These are phyloP conservation scores for Peribatodes rhomboidaria DNA, from an alignment of 2,888 invertebrate genomes.

Conservation along the genomic window DNA sequence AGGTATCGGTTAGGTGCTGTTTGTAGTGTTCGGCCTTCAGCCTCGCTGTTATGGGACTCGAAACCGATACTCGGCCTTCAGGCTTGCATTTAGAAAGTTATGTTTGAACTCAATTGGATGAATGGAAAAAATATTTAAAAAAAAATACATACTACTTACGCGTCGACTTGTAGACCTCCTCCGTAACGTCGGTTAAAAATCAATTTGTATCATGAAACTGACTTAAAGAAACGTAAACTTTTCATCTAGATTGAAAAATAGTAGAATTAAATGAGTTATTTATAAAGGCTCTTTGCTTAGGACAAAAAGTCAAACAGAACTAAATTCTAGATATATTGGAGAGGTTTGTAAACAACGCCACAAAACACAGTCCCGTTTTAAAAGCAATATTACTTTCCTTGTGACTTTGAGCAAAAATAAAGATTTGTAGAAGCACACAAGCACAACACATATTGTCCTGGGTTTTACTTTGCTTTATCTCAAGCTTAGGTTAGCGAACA, in stretches of 20 bases:
- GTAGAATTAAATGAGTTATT: too few species aligned
- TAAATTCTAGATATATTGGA: neutral
- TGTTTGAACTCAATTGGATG: too few species aligned
- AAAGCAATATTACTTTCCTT: slow-evolving; percentile 22
- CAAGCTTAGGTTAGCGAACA: neutral
- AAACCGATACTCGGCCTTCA: too few species aligned
- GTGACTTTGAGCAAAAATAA: slow-evolving; percentile 8
- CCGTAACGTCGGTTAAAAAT: too few species aligned
- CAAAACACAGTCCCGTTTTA: slow-evolving; percentile 10
- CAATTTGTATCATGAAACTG: too few species aligned
- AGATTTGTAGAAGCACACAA: slow-evolving; percentile 25
- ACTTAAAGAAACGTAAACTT: neutral
- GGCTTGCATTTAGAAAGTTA: too few species aligned
- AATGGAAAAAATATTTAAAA: too few species aligned
- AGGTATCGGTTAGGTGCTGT: too few species aligned
- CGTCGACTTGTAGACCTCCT: too few species aligned
- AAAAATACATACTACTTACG: too few species aligned
- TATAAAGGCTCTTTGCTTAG: neutral
- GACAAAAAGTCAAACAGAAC: neutral
- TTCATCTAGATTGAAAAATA: neutral
- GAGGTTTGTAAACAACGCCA: slow-evolving; percentile 8
- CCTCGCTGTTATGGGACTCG: too few species aligned
- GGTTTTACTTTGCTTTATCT: neutral
- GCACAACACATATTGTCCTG: slow-evolving; percentile 18
- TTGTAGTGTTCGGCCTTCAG: too few species aligned